A percentile compares a stretch with the other conserved stretches of the same genome.
These are phyloP conservation scores for Pseudomyrmex concolor DNA, from an alignment of 1,140 invertebrate genomes.

Conservation along the genomic window DNA sequence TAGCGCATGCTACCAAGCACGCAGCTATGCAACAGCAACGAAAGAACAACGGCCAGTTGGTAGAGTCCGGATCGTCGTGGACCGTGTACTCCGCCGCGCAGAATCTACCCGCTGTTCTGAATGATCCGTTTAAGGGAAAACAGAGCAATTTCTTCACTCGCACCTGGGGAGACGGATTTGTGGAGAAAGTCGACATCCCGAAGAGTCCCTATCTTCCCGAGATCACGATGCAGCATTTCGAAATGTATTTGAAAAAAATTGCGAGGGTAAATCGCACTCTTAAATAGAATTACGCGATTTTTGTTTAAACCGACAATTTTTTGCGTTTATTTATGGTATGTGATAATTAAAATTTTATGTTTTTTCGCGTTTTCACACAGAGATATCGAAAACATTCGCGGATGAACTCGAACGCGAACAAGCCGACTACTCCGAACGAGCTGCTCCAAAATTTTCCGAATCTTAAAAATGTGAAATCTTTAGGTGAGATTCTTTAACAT, in stretches of 20 bases:
- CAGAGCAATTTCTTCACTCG: conserved; percentile 97
- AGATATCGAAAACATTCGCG: conserved; percentile 84
- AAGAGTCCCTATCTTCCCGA: conserved; percentile 93
- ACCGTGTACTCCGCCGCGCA: conserved; percentile 93
- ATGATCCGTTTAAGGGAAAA: conserved; percentile 96
- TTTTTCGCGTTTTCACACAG: conserved; percentile 76
- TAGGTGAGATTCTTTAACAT: conserved; percentile 70
- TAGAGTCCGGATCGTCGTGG: conserved; percentile 87
- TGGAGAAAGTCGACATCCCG: conserved; percentile 92
- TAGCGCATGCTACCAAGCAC: conserved; percentile 93
- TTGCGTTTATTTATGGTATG: background rate
- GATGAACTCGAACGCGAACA: conserved; percentile 79
- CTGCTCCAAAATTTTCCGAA: conserved; percentile 84
- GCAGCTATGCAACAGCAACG: conserved; percentile 88
- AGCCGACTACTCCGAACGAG: conserved; percentile 82
- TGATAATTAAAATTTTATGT: conserved; percentile 26
- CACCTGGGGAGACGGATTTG: conserved; percentile 98
- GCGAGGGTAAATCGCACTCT: conserved; percentile 74
- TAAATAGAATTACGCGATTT: background rate
- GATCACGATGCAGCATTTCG: conserved; percentile 93
- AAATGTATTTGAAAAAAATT: conserved; percentile 93
- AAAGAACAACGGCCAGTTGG: conserved; percentile 80
- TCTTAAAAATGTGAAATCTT: conserved; percentile 83
- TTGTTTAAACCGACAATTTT: conserved; percentile 19
- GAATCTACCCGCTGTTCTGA: conserved; percentile 97